These are phyloP conservation scores for Xestia xanthographa DNA, from an alignment of 2,888 invertebrate genomes.

Conservation along the genomic window DNA sequence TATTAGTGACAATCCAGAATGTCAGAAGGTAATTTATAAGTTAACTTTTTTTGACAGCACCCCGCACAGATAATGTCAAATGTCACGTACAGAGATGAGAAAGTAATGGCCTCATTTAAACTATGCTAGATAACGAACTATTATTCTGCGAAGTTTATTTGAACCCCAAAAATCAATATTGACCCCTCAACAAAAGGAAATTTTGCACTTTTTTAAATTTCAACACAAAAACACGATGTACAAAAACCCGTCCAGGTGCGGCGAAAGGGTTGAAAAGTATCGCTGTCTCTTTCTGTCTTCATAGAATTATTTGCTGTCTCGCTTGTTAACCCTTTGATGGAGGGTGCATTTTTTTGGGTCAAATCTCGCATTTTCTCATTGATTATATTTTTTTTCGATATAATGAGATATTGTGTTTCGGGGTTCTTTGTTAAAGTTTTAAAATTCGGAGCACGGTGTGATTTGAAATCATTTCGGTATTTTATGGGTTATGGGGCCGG, in stretches of 20 bases:
- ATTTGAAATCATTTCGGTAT: conserved; percentile 71
- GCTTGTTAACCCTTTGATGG: conserved; percentile 84
- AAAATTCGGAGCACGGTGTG: conserved; percentile 74
- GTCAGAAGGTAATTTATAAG: conserved; percentile 21
- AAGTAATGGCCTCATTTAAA: conserved; percentile 85
- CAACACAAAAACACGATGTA: conserved; percentile 78
- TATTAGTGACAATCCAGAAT: background rate
- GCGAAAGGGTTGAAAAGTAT: conserved; percentile 83
- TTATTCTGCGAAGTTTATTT: conserved; percentile 79
- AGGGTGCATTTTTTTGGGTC: conserved; percentile 87
- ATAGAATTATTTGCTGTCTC: conserved; percentile 70
- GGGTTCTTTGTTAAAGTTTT: conserved; percentile 77
- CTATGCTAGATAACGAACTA: conserved; percentile 85
- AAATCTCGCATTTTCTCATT: conserved; percentile 89
- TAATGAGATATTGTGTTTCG: conserved; percentile 90
- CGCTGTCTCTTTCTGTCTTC: conserved; percentile 71
- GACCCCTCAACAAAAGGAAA: conserved; percentile 84
- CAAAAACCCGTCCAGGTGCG: conserved; percentile 87
- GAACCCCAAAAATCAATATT: conserved; percentile 88
- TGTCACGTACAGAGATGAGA: conserved; percentile 71
- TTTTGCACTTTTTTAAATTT: conserved; percentile 88
- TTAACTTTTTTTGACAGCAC: conserved; percentile 26
- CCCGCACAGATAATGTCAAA: conserved; percentile 61
- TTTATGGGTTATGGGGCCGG: conserved; percentile 64
- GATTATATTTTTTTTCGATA: conserved; percentile 82